Percentiles rank a stretch among this genome's conserved stretches.
phyloP scores from a whole-genome alignment of 2,888 invertebrate species.

The Pseudanteris insignis region DNA sequence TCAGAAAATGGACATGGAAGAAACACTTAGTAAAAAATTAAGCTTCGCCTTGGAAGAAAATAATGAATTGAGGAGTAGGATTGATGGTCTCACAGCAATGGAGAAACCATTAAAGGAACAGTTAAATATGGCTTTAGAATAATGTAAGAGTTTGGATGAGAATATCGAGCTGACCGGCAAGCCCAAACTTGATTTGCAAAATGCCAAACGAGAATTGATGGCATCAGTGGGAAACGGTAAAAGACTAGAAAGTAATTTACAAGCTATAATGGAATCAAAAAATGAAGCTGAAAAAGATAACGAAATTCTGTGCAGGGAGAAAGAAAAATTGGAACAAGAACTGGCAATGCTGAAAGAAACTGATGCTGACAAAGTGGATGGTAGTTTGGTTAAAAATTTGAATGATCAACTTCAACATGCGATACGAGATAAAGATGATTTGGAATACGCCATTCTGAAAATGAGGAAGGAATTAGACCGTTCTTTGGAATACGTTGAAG shows the following conservation, averaged over 20 bases:
- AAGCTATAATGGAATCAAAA: constrained; percentile 63
- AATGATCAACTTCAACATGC: constrained; percentile 48
- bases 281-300: constrained; percentile 65
- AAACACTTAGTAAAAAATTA: constrained; percentile 47
- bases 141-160: constrained; percentile 52
- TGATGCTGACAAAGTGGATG: constrained; percentile 47
- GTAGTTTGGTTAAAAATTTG: constrained; percentile 49
- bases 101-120: constrained; percentile 54
- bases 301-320: constrained; percentile 51
- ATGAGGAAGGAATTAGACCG: constrained; percentile 70
- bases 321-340: constrained; percentile 54
- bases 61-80: constrained; percentile 61
- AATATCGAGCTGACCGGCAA: constrained; percentile 52
- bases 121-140: constrained; percentile 50
- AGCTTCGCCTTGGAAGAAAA: constrained; percentile 55
- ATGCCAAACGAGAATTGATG: constrained; percentile 62
- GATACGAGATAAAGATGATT: constrained; percentile 69
- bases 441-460: constrained; percentile 72
- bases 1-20: constrained; percentile 22
- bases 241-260: constrained; percentile 67
- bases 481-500: constrained; percentile 55
- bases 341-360: constrained; percentile 49
- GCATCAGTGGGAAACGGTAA: constrained; percentile 62
- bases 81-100: constrained; percentile 58
- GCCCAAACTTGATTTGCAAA: constrained; percentile 54